Conservation (phyloP, 2,888 invertebrate genomes). For the Sminthurides aquaticus region DNA sequence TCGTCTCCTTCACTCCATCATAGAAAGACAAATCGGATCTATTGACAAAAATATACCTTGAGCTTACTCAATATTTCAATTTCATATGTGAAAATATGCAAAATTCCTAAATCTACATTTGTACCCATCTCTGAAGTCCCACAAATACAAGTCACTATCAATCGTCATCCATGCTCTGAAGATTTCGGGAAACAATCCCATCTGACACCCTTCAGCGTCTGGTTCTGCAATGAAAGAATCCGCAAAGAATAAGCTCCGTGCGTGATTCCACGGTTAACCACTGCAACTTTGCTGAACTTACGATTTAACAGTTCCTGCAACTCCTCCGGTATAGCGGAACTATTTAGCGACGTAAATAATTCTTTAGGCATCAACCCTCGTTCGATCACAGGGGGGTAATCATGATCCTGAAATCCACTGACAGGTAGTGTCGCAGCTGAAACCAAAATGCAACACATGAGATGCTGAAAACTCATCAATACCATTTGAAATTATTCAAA, state of each 20-base stretch:
- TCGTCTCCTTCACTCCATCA: slow-evolving; percentile 89
- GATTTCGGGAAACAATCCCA: slow-evolving; percentile 96
- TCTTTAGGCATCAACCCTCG: slow-evolving; percentile 63
- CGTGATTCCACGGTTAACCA: neutral
- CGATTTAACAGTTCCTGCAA: slow-evolving; percentile 90
- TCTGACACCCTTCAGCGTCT: slow-evolving; percentile 46
- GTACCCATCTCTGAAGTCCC: slow-evolving; percentile 89
- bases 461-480: neutral
- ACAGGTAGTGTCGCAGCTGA: slow-evolving; percentile 50
- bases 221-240: slow-evolving; percentile 19
- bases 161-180: slow-evolving; percentile 94
- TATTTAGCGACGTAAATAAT: slow-evolving; percentile 70
- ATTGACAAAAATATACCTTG: slow-evolving; percentile 41
- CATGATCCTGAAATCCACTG: slow-evolving; percentile 82
- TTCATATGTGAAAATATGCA: too few species aligned
- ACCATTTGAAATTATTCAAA: neutral
- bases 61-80: neutral
- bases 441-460: neutral
- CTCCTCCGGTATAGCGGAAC: slow-evolving; percentile 84
- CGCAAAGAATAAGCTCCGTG: too few species aligned
- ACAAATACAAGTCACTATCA: slow-evolving; percentile 94
- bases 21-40: slow-evolving; percentile 91
- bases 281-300: slow-evolving; percentile 59
- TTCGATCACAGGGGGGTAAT: slow-evolving; percentile 71
- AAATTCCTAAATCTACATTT: slow-evolving; percentile 26